Percentiles rank a stretch among this genome's conserved stretches.
These are phyloP conservation scores for Mastomys natalensis DNA, from an alignment of 2,113 vertebrate genomes.

Conservation along the genomic window DNA sequence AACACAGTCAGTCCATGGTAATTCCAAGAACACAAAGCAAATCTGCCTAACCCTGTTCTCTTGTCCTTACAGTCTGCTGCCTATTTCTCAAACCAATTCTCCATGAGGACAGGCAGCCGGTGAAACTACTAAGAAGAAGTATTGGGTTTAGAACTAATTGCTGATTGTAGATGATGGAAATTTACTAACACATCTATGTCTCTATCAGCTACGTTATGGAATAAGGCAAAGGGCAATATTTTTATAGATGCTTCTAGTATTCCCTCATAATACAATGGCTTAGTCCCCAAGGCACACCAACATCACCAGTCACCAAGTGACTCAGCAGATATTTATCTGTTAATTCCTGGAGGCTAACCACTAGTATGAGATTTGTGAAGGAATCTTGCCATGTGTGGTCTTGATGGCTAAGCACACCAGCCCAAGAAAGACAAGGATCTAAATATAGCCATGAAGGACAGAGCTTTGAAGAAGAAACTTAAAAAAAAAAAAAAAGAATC, in stretches of 20 bases:
- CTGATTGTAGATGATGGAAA: not conserved
- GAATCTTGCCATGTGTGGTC: not conserved
- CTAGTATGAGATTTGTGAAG: not conserved
- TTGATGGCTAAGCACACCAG: not conserved
- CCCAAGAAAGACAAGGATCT: not conserved
- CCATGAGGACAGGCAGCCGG: not conserved
- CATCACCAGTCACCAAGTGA: not conserved
- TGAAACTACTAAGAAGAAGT: not conserved
- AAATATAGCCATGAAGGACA: not conserved
- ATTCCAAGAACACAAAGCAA: not conserved
- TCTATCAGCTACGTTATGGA: not conserved
- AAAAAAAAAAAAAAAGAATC: not conserved
- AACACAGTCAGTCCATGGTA: not conserved
- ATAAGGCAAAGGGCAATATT: not conserved
- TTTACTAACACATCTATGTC: not conserved
- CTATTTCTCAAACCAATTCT: not conserved
- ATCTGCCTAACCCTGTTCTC: not conserved
- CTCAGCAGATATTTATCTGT: not conserved
- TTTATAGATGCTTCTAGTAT: not conserved
- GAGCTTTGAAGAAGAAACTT: not conserved
- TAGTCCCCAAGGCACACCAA: not conserved
- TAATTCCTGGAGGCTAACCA: not conserved
- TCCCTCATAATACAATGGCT: not conserved
- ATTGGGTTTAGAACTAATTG: not conserved
- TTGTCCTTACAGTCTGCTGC: not conserved